Conservation (phyloP, 2,888 invertebrate species). For the Philereme vetulata region DNA sequence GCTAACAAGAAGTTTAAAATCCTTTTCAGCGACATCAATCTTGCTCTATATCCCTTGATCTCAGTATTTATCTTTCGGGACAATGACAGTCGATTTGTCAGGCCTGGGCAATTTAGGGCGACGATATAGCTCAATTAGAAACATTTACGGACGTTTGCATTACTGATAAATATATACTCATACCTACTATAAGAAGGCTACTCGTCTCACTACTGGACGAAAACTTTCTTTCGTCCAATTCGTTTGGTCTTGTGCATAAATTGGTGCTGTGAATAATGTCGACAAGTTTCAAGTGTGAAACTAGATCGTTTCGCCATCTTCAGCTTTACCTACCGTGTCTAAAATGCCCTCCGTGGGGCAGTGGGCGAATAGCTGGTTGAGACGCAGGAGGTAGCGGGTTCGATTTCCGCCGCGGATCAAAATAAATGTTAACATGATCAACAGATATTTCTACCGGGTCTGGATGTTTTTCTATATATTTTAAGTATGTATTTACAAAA, state of each 20-base stretch:
- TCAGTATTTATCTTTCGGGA: conserved; percentile 58
- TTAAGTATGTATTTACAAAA: too few relatives aligned
- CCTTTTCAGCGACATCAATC: conserved; percentile 72
- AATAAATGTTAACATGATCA: too few relatives aligned
- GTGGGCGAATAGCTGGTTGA: too few relatives aligned
- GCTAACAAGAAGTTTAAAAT: conserved; percentile 72
- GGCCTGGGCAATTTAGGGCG: conserved; percentile 39
- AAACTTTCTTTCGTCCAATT: neutral
- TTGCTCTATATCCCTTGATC: conserved; percentile 59
- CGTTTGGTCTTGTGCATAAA: too few relatives aligned
- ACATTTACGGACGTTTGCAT: conserved; percentile 24
- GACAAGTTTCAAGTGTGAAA: too few relatives aligned
- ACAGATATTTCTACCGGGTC: too few relatives aligned
- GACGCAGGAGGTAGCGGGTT: too few relatives aligned
- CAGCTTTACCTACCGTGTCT: too few relatives aligned
- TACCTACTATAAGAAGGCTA: neutral
- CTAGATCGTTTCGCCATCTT: neutral
- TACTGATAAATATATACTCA: conserved; percentile 1
- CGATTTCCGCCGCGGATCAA: too few relatives aligned
- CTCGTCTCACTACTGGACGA: neutral
- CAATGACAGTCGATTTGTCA: conserved; percentile 55
- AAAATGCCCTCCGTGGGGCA: too few relatives aligned
- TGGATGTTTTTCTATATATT: too few relatives aligned
- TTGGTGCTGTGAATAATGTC: neutral
- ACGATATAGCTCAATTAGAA: conserved; percentile 35